A percentile compares a stretch with the other conserved stretches of the same genome.
phyloP scores from a whole-genome alignment of 2,113 vertebrate species.

The Xenopus laevis region DNA sequence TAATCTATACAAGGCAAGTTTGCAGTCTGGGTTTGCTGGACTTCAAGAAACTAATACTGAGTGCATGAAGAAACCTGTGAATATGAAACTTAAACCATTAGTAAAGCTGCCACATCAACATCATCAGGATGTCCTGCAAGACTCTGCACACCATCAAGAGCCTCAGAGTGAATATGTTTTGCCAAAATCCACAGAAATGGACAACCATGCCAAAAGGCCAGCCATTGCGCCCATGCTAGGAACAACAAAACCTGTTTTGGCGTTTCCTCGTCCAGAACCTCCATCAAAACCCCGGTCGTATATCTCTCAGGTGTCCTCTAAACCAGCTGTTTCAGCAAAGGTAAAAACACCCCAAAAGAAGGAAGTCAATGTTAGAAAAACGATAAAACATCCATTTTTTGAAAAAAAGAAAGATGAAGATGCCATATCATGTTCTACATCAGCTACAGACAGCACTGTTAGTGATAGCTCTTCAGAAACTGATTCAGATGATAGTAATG shows the following conservation, averaged over 20 bases:
- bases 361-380: not conserved
- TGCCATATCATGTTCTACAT: not conserved
- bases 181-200: not conserved
- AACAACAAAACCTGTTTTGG: constrained; percentile 52
- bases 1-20: not conserved
- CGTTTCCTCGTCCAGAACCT: constrained; percentile 47
- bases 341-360: not conserved
- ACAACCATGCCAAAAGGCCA: constrained; percentile 42
- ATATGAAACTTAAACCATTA: not conserved
- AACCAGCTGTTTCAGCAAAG: not conserved
- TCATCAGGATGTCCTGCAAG: constrained; percentile 21
- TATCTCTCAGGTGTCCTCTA: not conserved
- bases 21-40: not conserved
- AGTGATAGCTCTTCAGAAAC: constrained; percentile 23
- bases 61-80: not conserved
- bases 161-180: not conserved
- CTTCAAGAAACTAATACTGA: not conserved
- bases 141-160: not conserved
- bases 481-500: constrained; percentile 20
- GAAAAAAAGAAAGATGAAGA: not conserved
- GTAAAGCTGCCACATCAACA: constrained; percentile 17
- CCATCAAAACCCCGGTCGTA: constrained; percentile 40
- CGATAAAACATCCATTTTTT: not conserved
- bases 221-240: constrained; percentile 56
- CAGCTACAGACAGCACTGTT: constrained; percentile 3